These are phyloP conservation scores for Rhynchonema sp. DNA, from an alignment of 2,888 invertebrate genomes.

Conservation along the genomic window DNA sequence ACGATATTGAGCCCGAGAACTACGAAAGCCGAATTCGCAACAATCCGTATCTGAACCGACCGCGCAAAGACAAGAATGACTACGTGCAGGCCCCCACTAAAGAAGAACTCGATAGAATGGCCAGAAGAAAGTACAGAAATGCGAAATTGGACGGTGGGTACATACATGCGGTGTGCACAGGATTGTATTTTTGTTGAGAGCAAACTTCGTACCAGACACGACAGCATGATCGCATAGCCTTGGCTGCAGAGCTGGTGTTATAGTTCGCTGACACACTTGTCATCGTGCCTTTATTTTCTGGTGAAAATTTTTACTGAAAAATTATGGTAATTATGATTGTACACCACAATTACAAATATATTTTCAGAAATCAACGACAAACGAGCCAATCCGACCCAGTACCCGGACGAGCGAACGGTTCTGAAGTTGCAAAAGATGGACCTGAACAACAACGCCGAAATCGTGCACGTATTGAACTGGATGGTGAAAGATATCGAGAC, in stretches of 20 bases:
- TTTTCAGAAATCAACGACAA: background rate
- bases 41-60: background rate
- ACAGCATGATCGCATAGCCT: too few relatives aligned
- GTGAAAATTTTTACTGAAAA: too few relatives aligned
- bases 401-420: background rate
- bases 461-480: background rate
- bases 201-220: too few relatives aligned
- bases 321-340: background rate
- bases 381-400: background rate
- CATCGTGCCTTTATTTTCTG: too few relatives aligned
- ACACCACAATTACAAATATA: background rate
- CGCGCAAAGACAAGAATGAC: background rate
- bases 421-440: background rate
- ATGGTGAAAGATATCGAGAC: background rate
- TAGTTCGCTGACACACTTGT: too few relatives aligned
- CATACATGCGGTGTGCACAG: background rate
- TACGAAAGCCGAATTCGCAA: background rate
- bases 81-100: background rate
- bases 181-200: background rate
- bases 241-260: background rate
- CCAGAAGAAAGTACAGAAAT: background rate
- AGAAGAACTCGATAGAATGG: background rate
- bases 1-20: too few relatives aligned
- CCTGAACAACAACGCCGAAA: background rate
- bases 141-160: background rate